Base-by-base conservation (phyloP, 2,797 vertebrate genomes). In the Pseudocheirus occidentalis region DNA sequence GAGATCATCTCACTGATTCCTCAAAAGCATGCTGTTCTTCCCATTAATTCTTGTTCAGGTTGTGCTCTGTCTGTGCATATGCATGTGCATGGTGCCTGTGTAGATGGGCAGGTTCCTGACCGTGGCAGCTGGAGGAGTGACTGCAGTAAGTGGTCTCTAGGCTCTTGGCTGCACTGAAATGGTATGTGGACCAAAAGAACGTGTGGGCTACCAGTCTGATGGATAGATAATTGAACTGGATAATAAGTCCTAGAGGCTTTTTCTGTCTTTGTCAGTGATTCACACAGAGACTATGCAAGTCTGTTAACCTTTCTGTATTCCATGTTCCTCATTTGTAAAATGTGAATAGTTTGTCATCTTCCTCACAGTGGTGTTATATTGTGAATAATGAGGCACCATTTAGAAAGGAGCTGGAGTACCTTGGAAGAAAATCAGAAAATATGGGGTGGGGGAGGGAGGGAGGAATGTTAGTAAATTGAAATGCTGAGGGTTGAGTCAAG, bases 271-370 rank as follows among this genome's bases (percentile, higher is more conserved):
- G 73, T 87, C 73, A 87, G 0, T 87, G 73, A 87, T 87, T 87
- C 73, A 87, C 73, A 87, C 21, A 87, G 12, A 87, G 24, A 87
- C 73, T 87, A 28, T 27, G 21, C 40, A 50, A 87, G 40, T 87
- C 7, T 87, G 40, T 87, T 87, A 87, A 87, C 73, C 73, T 87
- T 87, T 87, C 73, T 87, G 40, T 87, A 4, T 40, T 27, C 40
- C 40, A 50, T 87, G 73, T 50, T 87, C 73, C 73, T 87, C 73
- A 87, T 87, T 87, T 87, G 73, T 87, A 87, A 87, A 50, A 87
- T 87, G 73, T 87, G 73, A 87, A 50, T 87, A 87, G 40, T 87
- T 87, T 87, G 73, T 87, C 73, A 87, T 87, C 73, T 87, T 87
- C 73, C 73, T 50, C 73, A 87, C 40, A 87, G 73, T 46, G 40